Evolutionary conservation across 2,888 invertebrate species (phyloP), one percentile per base, ranked within the genome.

Genomic region (Danaus chrysippus): DNA sequence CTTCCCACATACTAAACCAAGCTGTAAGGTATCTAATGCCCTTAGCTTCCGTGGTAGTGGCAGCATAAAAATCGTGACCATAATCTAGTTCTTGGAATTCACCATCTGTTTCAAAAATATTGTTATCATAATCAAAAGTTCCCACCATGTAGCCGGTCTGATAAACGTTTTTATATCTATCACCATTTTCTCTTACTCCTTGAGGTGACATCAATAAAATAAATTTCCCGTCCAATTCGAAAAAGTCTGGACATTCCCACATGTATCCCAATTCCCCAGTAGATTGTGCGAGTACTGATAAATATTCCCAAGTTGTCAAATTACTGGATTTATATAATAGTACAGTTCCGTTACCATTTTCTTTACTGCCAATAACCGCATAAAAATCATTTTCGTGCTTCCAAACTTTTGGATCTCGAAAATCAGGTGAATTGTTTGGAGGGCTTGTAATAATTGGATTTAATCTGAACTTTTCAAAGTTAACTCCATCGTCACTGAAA

Each of bases 201-300:
- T 91, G 90, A 0, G 91, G 87, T 1, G 90, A 92, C 75, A 91
- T 79, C 1, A 92, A 73, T 8, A 92, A 69, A 0, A 92, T 73
- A 59, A 81, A 81, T 63, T 83, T 91, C 15, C 87, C 87, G 42
- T 83, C 77, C 3, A 92, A 70, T 66, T 91, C 84, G 42, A 92
- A 91, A 62, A 92, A 87, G 66, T 92, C 91, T 0, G 92, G 92
- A 66, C 92, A 92, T 68, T 92, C 92, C 89, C 91, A 92, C 89
- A 91, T 91, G 59, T 86, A 90, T 0, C 87, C 87, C 70, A 83
- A 67, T 13, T 79, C 77, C 12, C 83, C 84, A 3, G 80, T 72
- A 1, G 90, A 85, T 70, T 88, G 87, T 43, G 76, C 89, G 2
- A 91, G 62, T 10, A 86, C 79, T 8, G 71, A 77, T 52, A 90